Evolutionary conservation across 2,888 invertebrate genomes (phyloP), one percentile per base, ranked within the genome.

Genomic region (Drosophila sordidula): DNA sequence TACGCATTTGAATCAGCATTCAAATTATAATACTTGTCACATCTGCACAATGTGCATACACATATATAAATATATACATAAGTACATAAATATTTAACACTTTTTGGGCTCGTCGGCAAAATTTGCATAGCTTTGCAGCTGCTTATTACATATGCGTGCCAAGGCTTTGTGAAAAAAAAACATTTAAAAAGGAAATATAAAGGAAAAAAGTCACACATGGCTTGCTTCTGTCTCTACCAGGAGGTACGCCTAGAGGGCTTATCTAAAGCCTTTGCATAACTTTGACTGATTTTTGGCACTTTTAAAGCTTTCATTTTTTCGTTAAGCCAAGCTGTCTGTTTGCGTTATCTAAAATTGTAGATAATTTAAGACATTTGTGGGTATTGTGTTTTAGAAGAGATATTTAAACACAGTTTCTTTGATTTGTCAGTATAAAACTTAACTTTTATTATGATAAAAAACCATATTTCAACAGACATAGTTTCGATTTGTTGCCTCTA

Each of bases 41-140:
- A 75, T 64, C 61, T 70, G 42, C 22, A 58, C 29, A 44, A 44
- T 51, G 18, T 29, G 14, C 52, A 32, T 36, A 61, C 26, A 51
- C 45, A 55, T 50, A 49, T 38, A 32, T 14, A 42, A 38, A 29
- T 18, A 45, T 54, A 55, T 55, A 51, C 73, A 70, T 71, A 47
- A 62, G 69, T 64, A 54, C 57, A 63, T 68, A 50, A 70, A 77
- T 75, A 63, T 77, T 75, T 51, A 71, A 68, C 55, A 66, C 57
- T 64, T 70, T 65, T 67, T 36, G 47, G 49, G 16, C n/a, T 36
- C 32, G 18, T 11, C 25, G 38, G 12, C n/a, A 1, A 50, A 50
- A 71, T 77, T 66, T 71, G 51, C 66, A 77, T 75, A 47, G 42
- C 46, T 54, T 70, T 67, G 69, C 80, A 78, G 76, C 67, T 74